Conservation (phyloP, 2,888 invertebrate genomes). For the Strigamia transsilvanica region DNA sequence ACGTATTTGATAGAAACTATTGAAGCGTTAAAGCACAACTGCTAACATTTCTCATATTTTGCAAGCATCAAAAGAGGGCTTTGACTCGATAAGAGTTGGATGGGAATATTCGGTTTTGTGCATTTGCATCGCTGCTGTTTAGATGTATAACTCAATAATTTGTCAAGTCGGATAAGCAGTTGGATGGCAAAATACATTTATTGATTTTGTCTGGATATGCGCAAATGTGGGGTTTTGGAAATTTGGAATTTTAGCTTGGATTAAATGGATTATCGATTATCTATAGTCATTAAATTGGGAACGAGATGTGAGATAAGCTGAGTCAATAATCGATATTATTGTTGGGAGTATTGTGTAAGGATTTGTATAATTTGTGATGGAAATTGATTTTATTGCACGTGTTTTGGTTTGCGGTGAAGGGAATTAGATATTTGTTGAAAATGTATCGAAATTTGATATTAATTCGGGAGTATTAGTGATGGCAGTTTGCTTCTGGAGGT, state of each 20-base stretch:
- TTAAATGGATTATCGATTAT: not conserved
- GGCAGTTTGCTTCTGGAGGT: too few relatives aligned
- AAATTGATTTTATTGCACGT: not conserved
- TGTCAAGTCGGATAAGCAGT: not conserved
- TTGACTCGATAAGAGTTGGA: not conserved
- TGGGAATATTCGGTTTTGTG: not conserved
- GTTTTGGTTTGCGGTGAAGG: too few relatives aligned
- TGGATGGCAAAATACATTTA: not conserved
- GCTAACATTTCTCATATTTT: slow-evolving; percentile 34
- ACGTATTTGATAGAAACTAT: slow-evolving; percentile 25
- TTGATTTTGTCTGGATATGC: not conserved
- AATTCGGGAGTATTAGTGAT: too few relatives aligned
- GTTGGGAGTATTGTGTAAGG: not conserved
- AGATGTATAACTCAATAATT: not conserved
- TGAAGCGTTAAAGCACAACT: slow-evolving; percentile 17
- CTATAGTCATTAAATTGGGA: not conserved
- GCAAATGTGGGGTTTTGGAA: too few relatives aligned
- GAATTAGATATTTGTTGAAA: too few relatives aligned
- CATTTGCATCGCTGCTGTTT: not conserved
- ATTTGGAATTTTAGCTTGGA: not conserved
- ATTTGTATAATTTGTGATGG: not conserved
- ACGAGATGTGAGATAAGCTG: not conserved
- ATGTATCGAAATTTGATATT: too few relatives aligned
- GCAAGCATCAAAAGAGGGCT: not conserved
- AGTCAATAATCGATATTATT: not conserved